Percentiles rank a stretch among this genome's conserved stretches.
Evolutionary conservation across 1,140 invertebrate species (phyloP).

Genomic region (Ectropis grisescens): DNA sequence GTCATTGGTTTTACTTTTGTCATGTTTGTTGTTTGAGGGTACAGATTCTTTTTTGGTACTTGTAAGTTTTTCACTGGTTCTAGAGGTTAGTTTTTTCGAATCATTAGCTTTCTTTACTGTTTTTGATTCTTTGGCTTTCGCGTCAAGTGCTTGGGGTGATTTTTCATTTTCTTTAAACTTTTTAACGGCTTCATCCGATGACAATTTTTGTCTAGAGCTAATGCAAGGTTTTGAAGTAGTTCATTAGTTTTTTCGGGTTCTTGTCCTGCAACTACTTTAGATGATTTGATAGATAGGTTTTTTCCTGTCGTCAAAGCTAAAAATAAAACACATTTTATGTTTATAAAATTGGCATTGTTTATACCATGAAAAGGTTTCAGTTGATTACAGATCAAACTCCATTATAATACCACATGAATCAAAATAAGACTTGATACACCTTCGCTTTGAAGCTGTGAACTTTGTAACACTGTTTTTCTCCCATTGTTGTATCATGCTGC

Average conservation of each 20-base stretch:
- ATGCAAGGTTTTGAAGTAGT: slow-evolving; percentile 88
- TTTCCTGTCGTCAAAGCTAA: slow-evolving; percentile 80
- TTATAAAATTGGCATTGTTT: too few species aligned
- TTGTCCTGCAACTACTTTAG: slow-evolving; percentile 94
- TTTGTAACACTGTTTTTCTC: too few species aligned
- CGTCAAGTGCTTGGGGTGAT: slow-evolving; percentile 20
- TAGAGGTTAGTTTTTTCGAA: slow-evolving; percentile 27
- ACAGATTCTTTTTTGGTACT: slow-evolving; percentile 16
- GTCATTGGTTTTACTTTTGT: slow-evolving; percentile 23
- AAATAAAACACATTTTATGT: too few species aligned
- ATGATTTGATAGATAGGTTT: slow-evolving; percentile 81
- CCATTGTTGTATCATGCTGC: too few species aligned
- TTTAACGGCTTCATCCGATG: slow-evolving; percentile 71
- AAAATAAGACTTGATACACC: too few species aligned
- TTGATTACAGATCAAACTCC: too few species aligned
- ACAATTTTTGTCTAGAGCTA: slow-evolving; percentile 77
- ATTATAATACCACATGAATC: too few species aligned
- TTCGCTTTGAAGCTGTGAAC: too few species aligned
- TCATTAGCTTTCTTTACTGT: slow-evolving; percentile 27
- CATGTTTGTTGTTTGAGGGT: slow-evolving; percentile 18
- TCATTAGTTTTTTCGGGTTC: slow-evolving; percentile 95
- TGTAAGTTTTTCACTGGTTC: slow-evolving; percentile 28
- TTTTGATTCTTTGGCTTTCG: slow-evolving; percentile 32
- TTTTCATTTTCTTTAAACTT: slow-evolving; percentile 41
- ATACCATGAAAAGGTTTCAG: too few species aligned